A percentile compares a stretch with the other conserved stretches of the same genome.
phyloP scores from a whole-genome alignment of 2,888 invertebrate genomes.

The Oligia fasciuncula region DNA sequence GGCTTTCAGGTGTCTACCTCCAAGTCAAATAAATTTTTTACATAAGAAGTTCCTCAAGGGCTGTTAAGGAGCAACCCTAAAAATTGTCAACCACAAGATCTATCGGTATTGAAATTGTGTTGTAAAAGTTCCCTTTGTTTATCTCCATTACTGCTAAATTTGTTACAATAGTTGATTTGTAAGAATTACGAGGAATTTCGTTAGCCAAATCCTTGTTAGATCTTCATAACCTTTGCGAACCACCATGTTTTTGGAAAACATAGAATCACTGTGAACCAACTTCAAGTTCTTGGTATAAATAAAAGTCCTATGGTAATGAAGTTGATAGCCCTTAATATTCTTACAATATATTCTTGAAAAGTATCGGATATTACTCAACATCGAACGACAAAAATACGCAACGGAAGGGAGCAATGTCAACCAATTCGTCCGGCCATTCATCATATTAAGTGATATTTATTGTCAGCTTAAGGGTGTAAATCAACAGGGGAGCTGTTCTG shows the following conservation, averaged over 20 bases:
- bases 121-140: not conserved
- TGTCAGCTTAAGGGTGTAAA: slow-evolving; percentile 63
- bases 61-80: not conserved
- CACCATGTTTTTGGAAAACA: not conserved
- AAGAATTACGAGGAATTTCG: not conserved
- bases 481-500: slow-evolving; percentile 45
- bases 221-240: not conserved
- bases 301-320: not conserved
- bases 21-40: not conserved
- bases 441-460: slow-evolving; percentile 80
- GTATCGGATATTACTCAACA: slow-evolving; percentile 47
- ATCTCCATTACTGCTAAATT: not conserved
- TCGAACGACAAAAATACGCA: slow-evolving; percentile 62
- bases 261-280: not conserved
- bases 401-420: slow-evolving; percentile 75
- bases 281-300: not conserved
- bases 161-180: not conserved
- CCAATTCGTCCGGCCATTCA: slow-evolving; percentile 74
- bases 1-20: too few species aligned
- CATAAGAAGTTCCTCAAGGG: not conserved
- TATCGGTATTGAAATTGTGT: not conserved
- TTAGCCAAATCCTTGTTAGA: not conserved
- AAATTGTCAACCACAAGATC: not conserved
- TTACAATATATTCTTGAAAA: slow-evolving; percentile 15
- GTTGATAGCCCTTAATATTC: slow-evolving; percentile 15